Percentiles rank a stretch among this genome's conserved stretches.
phyloP scores from a whole-genome alignment of 2,113 vertebrate species.

The Melanerpes formicivorus region DNA sequence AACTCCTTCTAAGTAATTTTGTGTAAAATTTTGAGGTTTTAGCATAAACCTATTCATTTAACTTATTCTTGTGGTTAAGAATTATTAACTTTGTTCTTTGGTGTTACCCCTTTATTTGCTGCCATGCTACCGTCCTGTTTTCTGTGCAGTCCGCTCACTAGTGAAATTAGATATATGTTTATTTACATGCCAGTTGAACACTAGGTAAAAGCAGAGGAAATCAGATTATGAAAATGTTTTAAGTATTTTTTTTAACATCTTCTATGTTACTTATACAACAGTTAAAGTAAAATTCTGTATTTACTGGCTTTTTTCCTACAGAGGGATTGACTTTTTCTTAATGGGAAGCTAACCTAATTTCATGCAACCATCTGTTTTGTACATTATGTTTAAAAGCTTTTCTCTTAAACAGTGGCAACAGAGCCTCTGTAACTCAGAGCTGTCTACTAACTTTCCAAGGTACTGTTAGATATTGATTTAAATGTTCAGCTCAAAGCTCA shows the following conservation, averaged over 20 bases:
- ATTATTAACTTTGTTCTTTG: neutral
- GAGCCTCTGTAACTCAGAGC: neutral
- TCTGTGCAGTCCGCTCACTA: neutral
- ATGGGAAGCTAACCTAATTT: constrained; percentile 40
- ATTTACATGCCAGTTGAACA: neutral
- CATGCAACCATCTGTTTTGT: neutral
- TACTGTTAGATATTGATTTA: neutral
- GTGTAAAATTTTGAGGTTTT: neutral
- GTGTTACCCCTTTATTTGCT: neutral
- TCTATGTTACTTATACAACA: neutral
- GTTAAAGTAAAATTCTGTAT: neutral
- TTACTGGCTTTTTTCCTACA: neutral
- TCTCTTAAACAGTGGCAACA: constrained; percentile 1
- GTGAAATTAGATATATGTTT: neutral
- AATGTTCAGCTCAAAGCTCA: constrained; percentile 8
- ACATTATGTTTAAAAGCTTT: constrained; percentile 1
- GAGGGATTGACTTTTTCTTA: constrained; percentile 9
- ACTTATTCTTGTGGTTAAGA: neutral
- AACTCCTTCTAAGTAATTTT: neutral
- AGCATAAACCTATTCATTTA: neutral
- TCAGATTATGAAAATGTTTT: neutral
- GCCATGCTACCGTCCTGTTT: neutral
- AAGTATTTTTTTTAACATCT: neutral
- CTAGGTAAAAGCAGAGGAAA: neutral
- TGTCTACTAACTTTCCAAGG: constrained; percentile 32